Evolutionary conservation across 2,797 vertebrate genomes (phyloP).

Genomic region (Chelidonichthys spinosus): DNA sequence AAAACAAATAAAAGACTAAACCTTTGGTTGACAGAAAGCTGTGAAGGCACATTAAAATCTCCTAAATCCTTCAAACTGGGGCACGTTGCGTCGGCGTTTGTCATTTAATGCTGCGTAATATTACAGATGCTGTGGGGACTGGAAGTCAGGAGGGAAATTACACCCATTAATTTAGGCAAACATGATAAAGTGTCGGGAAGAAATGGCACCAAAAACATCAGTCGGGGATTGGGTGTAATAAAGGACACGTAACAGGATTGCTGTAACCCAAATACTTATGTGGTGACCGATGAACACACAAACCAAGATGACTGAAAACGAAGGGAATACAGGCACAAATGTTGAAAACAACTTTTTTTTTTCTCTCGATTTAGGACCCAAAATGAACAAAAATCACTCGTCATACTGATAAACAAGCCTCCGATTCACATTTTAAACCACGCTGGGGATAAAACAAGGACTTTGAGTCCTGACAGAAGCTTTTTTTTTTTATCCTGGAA

Average conservation of each 20-base stretch:
- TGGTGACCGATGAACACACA: background rate
- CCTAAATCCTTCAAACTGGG: slow-evolving; percentile 67
- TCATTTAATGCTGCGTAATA: slow-evolving; percentile 45
- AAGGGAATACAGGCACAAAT: slow-evolving; percentile 28
- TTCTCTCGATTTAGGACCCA: background rate
- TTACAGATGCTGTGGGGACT: slow-evolving; percentile 33
- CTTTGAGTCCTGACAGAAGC: background rate
- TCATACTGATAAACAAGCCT: slow-evolving; percentile 5
- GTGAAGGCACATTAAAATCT: slow-evolving; percentile 80
- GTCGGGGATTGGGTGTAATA: slow-evolving; percentile 1
- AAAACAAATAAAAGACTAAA: slow-evolving; percentile 34
- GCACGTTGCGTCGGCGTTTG: slow-evolving; percentile 44
- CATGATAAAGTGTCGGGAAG: slow-evolving; percentile 10
- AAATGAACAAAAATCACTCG: background rate
- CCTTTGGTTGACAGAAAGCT: slow-evolving; percentile 79
- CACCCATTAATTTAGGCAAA: slow-evolving; percentile 22
- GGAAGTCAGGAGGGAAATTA: slow-evolving; percentile 33
- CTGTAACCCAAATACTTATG: slow-evolving; percentile 27
- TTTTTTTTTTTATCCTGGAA: slow-evolving; percentile 33
- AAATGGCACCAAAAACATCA: slow-evolving; percentile 33
- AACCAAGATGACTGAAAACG: background rate
- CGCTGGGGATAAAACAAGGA: background rate
- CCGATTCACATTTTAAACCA: slow-evolving; percentile 13
- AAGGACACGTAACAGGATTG: slow-evolving; percentile 17
- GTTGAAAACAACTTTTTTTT: background rate